Base-by-base conservation (phyloP, 2,888 invertebrate genomes). In the Drosophila rellima region DNA sequence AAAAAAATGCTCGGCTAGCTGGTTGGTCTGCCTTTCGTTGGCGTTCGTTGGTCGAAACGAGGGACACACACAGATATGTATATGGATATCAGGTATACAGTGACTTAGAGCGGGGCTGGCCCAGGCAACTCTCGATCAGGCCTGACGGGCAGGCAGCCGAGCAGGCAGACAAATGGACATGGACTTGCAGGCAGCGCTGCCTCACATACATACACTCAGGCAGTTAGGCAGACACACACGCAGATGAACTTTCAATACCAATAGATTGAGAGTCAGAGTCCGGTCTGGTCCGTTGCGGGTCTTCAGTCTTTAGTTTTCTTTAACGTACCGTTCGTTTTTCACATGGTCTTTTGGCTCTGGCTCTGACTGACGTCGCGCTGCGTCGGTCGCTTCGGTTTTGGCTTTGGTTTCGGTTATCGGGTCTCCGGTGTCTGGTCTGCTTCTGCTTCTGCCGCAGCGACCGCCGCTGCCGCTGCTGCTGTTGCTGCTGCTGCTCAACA, bases 401-500 rank as follows among this genome's bases (percentile, higher is more conserved):
- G n/a, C n/a, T 44, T 13, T 10, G 70, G 59, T 69, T 65, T 75
- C 77, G 60, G 72, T 60, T 76, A 63, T 76, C 74, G 63, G 17
- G 67, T 75, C 55, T 71, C 71, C 52, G 44, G 44, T 54, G 7
- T 59, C 54, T 51, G 60, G 33, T 29, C 39, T 37, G 59, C 17
- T 39, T 7, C 35, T 35, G 35, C 35, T 35, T 31, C 31, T 31
- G 31, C 31, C 37, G 0, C 55, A 8, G 45, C 64, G 56, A 59
- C 60, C 50, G 35, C 61, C 60, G 59, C 55, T 57, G 60, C 59
- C 31, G 18, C 48, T 20, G 54, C 52, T 18, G 29, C 80, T 63
- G 64, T n/a, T n/a, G 47, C 59, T 6, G 57, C 47, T 33, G 82
- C 75, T 81, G 88, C 90, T 90, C 90, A 90, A 82, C 89, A 87